Percentiles rank a stretch among this genome's conserved stretches.
phyloP scores from a whole-genome alignment of 2,888 invertebrate species.

The Arenicola marina region DNA sequence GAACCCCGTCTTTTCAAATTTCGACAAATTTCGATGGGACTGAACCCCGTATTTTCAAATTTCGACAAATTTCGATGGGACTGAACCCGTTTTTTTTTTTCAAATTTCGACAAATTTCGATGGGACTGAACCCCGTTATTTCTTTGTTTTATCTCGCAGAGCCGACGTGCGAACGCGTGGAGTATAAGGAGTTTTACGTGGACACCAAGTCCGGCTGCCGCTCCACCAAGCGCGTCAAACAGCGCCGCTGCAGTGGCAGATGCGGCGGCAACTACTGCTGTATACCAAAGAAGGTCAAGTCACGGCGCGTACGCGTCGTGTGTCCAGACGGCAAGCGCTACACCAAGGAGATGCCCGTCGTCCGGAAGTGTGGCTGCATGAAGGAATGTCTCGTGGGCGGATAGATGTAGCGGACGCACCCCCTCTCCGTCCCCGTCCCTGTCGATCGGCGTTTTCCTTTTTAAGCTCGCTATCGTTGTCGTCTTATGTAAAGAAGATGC shows the following conservation, averaged over 20 bases:
- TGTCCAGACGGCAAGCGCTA: slow-evolving; percentile 88
- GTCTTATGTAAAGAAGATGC: too few relatives aligned
- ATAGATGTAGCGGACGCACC: too few relatives aligned
- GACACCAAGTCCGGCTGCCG: slow-evolving; percentile 87
- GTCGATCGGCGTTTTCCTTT: too few relatives aligned
- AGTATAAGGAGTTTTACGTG: slow-evolving; percentile 81
- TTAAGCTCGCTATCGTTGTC: too few relatives aligned
- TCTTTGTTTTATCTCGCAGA: slow-evolving; percentile 62
- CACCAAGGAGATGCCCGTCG: slow-evolving; percentile 94
- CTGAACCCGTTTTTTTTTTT: too few relatives aligned
- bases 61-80: too few relatives aligned
- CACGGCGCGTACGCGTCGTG: slow-evolving; percentile 90
- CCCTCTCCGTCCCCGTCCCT: too few relatives aligned
- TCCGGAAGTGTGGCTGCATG: slow-evolving; percentile 92
- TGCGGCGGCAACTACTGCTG: slow-evolving; percentile 78
- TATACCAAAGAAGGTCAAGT: slow-evolving; percentile 87
- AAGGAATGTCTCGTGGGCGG: slow-evolving; percentile 14
- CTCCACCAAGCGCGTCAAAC: slow-evolving; percentile 86
- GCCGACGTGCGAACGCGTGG: slow-evolving; percentile 84
- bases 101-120: too few relatives aligned
- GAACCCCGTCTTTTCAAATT: too few relatives aligned
- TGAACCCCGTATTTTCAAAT: too few relatives aligned
- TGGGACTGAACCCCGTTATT: too few relatives aligned
- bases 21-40: too few relatives aligned
- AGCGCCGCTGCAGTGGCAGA: slow-evolving; percentile 81